A percentile compares a stretch with the other conserved stretches of the same genome.
These are phyloP conservation scores for Rhinogobius similis DNA, from an alignment of 2,113 vertebrate genomes.

Conservation along the genomic window DNA sequence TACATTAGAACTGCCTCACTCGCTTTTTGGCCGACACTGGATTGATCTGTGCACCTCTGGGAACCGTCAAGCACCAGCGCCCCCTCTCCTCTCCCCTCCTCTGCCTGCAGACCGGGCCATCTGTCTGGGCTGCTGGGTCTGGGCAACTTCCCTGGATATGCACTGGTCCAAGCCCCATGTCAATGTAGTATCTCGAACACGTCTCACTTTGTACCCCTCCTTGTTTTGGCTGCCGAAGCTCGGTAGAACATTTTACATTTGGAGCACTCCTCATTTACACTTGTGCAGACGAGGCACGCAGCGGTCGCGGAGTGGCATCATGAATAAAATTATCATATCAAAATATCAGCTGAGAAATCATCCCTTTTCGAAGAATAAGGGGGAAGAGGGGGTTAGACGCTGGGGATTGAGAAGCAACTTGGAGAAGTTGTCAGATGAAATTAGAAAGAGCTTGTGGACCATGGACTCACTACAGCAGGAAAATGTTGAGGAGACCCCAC, in stretches of 20 bases:
- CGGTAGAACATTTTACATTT: conserved; percentile 61
- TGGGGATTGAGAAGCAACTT: conserved; percentile 60
- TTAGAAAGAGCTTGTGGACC: conserved; percentile 49
- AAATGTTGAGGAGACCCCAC: conserved; percentile 52
- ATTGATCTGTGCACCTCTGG: conserved; percentile 59
- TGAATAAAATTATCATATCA: conserved; percentile 66
- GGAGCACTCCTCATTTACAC: conserved; percentile 56
- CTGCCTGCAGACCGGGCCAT: conserved; percentile 62
- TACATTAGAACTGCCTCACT: conserved; percentile 47
- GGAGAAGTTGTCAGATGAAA: conserved; percentile 65
- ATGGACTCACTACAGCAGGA: conserved; percentile 42
- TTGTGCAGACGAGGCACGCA: conserved; percentile 47
- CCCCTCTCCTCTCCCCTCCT: conserved; percentile 42
- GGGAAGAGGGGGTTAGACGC: conserved; percentile 7
- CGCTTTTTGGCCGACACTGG: conserved; percentile 52
- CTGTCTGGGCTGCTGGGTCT: conserved; percentile 62
- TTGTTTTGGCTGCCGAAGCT: conserved; percentile 54
- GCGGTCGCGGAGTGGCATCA: conserved; percentile 51
- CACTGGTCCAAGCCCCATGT: conserved; percentile 43
- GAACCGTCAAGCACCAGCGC: conserved; percentile 62
- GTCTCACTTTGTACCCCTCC: conserved; percentile 53
- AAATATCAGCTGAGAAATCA: conserved; percentile 51
- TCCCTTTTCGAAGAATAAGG: conserved; percentile 10
- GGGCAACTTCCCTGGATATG: conserved; percentile 54
- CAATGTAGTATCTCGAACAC: conserved; percentile 45